These are phyloP conservation scores for Axinella damicornis DNA, from an alignment of 37 sponge, comb jelly and placozoan species.

Conservation along the genomic window DNA sequence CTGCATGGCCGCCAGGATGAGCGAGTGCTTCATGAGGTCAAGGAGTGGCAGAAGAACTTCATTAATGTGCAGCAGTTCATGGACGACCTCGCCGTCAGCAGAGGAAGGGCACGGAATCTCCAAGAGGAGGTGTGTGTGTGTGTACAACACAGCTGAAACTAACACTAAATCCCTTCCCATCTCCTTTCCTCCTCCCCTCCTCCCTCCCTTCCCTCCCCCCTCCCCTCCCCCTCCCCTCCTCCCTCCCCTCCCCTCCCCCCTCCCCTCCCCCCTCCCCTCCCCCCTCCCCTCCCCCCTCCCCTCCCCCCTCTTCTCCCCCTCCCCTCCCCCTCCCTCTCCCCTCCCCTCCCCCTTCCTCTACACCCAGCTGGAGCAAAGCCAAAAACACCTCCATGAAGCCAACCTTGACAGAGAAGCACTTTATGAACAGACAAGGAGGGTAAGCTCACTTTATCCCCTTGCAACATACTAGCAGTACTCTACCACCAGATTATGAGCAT, in stretches of 20 bases:
- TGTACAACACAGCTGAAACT: too few relatives aligned
- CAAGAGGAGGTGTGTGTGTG: conserved; percentile 63
- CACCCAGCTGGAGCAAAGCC: conserved; percentile 33
- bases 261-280: too few relatives aligned
- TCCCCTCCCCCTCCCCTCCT: not conserved
- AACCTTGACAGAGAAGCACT: conserved; percentile 40
- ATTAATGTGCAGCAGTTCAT: conserved; percentile 69
- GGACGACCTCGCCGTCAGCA: conserved; percentile 68
- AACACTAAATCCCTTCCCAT: too few relatives aligned
- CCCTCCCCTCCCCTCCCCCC: not conserved
- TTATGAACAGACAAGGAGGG: conserved; percentile 44
- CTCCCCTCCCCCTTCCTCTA: not conserved
- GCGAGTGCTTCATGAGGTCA: conserved; percentile 74
- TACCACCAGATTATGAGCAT: too few relatives aligned
- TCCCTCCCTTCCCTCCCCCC: not conserved
- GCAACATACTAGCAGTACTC: too few relatives aligned
- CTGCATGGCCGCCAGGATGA: conserved; percentile 78
- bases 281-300: not conserved
- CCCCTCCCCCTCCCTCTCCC: not conserved
- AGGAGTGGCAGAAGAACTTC: conserved; percentile 76
- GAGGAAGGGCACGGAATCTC: conserved; percentile 53
- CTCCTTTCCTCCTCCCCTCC: not conserved
- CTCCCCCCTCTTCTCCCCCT: not conserved
- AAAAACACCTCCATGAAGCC: conserved; percentile 51
- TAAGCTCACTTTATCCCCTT: too few relatives aligned